phyloP scores from a whole-genome alignment of 2,797 vertebrate genomes.

The Setipinna tenuifilis region DNA sequence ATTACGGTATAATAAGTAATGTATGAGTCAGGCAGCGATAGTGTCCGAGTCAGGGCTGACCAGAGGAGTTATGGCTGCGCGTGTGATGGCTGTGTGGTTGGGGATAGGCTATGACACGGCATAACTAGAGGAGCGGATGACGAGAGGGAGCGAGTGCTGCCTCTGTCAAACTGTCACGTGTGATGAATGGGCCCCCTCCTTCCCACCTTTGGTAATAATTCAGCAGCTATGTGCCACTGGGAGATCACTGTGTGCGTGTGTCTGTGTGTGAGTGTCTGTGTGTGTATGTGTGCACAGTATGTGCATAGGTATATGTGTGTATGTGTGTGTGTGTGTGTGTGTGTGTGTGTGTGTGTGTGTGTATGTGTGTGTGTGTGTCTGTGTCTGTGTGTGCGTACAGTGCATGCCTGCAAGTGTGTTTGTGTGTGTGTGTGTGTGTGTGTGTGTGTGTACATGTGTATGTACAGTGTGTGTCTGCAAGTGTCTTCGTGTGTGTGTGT shows the following conservation, averaged over 20 bases:
- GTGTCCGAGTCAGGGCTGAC: neutral
- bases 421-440: neutral
- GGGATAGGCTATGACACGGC: neutral
- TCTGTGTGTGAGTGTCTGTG: neutral
- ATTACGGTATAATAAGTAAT: neutral
- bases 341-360: neutral
- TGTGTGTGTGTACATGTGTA: neutral
- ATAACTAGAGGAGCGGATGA: neutral
- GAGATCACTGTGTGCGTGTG: neutral
- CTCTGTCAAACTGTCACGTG: neutral
- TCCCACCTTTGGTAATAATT: neutral
- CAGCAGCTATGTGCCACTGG: slow-evolving; percentile 16
- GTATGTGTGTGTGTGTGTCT: no score
- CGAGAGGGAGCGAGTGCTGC: neutral
- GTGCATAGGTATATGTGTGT: neutral
- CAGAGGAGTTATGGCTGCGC: neutral
- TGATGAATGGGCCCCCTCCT: neutral
- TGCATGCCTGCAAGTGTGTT: no score
- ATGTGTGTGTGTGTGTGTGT: neutral
- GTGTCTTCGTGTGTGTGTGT: no score
- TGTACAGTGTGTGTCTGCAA: no score
- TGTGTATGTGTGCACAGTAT: neutral
- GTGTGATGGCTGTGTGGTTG: neutral
- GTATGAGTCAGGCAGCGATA: neutral
- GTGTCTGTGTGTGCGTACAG: neutral